phyloP scores from a whole-genome alignment of 2,113 vertebrate species.

The Triplophysa rosa region DNA sequence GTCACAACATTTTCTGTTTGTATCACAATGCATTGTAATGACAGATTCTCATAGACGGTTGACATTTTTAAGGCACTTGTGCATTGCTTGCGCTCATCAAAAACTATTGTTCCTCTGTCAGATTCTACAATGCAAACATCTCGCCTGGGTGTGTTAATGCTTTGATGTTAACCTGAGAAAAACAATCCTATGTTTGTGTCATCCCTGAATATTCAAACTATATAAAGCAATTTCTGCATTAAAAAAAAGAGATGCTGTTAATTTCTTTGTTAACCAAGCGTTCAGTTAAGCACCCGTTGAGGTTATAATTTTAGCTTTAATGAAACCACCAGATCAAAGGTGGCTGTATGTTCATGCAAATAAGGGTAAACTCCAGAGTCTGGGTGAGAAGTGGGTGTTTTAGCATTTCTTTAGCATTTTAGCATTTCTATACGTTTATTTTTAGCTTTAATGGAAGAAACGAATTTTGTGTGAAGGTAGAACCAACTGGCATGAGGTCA shows the following conservation, averaged over 20 bases:
- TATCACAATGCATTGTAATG: background rate
- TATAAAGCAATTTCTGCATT: background rate
- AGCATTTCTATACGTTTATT: background rate
- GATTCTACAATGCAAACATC: background rate
- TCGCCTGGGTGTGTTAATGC: background rate
- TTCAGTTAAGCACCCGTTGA: background rate
- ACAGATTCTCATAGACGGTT: background rate
- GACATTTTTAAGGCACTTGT: background rate
- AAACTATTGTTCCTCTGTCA: background rate
- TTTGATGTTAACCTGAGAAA: background rate
- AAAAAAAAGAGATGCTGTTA: background rate
- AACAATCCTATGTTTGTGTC: background rate
- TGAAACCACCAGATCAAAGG: constrained; percentile 4
- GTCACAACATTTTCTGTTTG: background rate
- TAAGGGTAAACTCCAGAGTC: background rate
- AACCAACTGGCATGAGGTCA: background rate
- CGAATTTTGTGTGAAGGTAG: background rate
- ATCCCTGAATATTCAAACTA: background rate
- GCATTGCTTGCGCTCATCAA: background rate
- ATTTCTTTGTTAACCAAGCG: background rate
- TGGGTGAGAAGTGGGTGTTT: background rate
- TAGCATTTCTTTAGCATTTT: background rate
- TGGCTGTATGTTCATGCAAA: background rate
- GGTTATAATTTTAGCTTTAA: background rate
- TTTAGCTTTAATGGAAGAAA: background rate